Evolutionary conservation across 2,888 invertebrate species (phyloP).

Genomic region (Drosophila tanythrix): DNA sequence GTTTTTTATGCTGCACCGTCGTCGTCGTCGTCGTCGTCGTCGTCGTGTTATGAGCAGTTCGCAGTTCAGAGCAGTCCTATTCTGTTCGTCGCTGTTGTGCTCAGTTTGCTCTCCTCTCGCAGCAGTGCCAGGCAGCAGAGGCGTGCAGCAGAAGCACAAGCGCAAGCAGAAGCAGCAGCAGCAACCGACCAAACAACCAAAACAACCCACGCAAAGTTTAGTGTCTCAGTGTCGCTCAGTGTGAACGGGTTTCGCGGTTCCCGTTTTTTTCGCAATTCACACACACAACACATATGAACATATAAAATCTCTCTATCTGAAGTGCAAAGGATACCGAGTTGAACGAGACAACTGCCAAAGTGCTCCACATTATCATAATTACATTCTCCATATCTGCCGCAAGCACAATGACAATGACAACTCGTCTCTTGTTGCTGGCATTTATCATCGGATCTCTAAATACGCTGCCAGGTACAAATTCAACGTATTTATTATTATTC

Average conservation of each 20-base stretch:
- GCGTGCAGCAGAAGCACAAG: background rate
- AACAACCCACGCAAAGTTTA: slow-evolving; percentile 69
- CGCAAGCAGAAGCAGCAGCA: slow-evolving; percentile 4
- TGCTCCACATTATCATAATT: slow-evolving; percentile 24
- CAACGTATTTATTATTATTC: background rate
- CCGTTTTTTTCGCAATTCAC: slow-evolving; percentile 19
- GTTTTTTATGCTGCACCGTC: slow-evolving; percentile 52
- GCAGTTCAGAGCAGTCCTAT: slow-evolving; percentile 6
- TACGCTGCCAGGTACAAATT: slow-evolving; percentile 57
- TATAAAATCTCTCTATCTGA: slow-evolving; percentile 2
- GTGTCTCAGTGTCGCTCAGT: slow-evolving; percentile 60
- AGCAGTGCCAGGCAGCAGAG: background rate
- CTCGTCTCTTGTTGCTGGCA: slow-evolving; percentile 58
- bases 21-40: background rate
- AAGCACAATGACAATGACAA: slow-evolving; percentile 55
- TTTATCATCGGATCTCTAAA: slow-evolving; percentile 57
- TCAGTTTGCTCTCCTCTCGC: slow-evolving; percentile 35
- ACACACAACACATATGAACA: slow-evolving; percentile 5
- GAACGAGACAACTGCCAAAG: background rate
- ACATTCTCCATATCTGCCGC: slow-evolving; percentile 22
- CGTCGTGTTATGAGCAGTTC: slow-evolving; percentile 1
- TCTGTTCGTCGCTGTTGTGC: slow-evolving; percentile 10
- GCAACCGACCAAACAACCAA: slow-evolving; percentile 43
- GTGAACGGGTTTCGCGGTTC: slow-evolving; percentile 61
- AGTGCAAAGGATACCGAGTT: slow-evolving; percentile 40